Evolutionary conservation across 2,888 invertebrate species (phyloP), one percentile per base, ranked within the genome.

Genomic region (Acronicta aceris): DNA sequence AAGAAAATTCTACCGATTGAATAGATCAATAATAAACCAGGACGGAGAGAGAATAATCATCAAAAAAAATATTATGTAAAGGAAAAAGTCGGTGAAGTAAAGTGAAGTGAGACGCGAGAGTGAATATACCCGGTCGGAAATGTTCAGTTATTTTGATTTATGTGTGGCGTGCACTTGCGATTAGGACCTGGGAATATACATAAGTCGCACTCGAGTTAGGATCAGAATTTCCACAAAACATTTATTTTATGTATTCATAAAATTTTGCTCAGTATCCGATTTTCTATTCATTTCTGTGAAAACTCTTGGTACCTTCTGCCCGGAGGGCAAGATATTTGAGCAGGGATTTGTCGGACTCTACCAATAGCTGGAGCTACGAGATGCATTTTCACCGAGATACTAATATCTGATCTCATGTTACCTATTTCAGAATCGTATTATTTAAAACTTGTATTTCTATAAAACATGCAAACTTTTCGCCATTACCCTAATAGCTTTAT

Each of bases 111-210:
- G 76, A 61, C 78, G 79, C 71, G 71, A 67, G 76, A 82, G 77
- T 84, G 87, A 85, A 87, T 89, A 85, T 85, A 49, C 42, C 81
- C 77, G 63, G 63, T 74, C 74, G 78, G 82, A 85, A 88, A 83
- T 85, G 85, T 86, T 86, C 87, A 81, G 86, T 84, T 88, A 89
- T 90, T 90, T 88, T 89, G 87, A 89, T 88, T 85, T 86, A 85
- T 74, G 63, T 59, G 56, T 52, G 46, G 52, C 65, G 71, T 71
- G 75, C 71, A 74, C 59, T 71, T 70, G 65, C 75, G 75, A 74
- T 71, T 71, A 71, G 71, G 40, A 45, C 45, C 57, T 52, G 43
- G 40, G 45, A 40, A 70, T 47, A 67, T n/a, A n/a, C n/a, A n/a
- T 72, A 73, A 59, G 67, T 68, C 73, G 46, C 54, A 42, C 40